phyloP scores from a whole-genome alignment of 2,797 vertebrate species.

The Aplochiton taeniatus region DNA sequence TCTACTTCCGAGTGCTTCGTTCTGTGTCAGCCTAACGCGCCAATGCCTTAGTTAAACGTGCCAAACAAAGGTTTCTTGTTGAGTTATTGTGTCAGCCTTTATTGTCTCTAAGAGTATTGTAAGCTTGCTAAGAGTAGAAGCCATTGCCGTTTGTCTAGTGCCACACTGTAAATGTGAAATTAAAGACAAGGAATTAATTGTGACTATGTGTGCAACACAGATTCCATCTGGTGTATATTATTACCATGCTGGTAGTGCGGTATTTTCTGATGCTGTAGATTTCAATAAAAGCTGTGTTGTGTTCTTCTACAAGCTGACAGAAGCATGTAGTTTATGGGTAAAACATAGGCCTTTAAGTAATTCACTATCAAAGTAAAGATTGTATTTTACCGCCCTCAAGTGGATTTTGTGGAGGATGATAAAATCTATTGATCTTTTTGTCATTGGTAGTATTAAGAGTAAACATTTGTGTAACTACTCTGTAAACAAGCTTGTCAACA shows the following conservation, averaged over 20 bases:
- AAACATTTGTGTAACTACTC: no score
- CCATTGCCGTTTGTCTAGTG: background rate
- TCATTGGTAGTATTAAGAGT: no score
- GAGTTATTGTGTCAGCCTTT: background rate
- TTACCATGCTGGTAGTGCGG: slow-evolving; percentile 17
- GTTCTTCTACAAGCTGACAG: background rate
- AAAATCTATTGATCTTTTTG: no score
- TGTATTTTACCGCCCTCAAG: no score
- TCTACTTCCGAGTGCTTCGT: background rate
- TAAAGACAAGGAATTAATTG: background rate
- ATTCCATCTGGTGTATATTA: background rate
- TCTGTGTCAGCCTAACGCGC: background rate
- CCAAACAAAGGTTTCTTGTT: background rate
- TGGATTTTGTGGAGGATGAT: no score
- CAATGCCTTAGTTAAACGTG: slow-evolving; percentile 1
- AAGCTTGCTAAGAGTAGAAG: background rate
- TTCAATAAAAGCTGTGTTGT: background rate
- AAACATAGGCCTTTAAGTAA: no score
- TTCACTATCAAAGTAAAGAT: no score
- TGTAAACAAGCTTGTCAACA: no score
- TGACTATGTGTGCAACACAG: background rate
- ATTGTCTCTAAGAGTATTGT: background rate
- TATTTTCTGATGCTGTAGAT: slow-evolving; percentile 7
- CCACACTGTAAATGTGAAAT: background rate
- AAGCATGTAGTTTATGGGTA: no score